Conservation (phyloP, 2,888 invertebrate species). For the Pachymerium ferrugineum region DNA sequence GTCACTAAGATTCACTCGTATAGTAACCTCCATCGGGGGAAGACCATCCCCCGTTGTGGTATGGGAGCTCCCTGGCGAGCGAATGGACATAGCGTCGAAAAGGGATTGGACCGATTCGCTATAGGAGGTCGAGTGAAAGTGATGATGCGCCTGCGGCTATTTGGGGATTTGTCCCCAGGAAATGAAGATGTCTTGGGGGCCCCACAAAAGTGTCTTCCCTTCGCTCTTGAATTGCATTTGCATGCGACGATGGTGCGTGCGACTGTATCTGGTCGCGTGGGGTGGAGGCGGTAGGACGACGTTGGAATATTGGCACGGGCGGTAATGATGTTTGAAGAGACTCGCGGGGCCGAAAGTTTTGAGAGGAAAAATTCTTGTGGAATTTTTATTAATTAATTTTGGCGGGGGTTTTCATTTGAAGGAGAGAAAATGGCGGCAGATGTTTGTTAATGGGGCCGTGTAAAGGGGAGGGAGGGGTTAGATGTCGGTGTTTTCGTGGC, state of each 20-base stretch:
- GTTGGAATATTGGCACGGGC: not conserved
- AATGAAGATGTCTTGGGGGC: slow-evolving; percentile 4
- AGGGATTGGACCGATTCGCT: not conserved
- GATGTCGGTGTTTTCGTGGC: not conserved
- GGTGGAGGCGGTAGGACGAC: too few species aligned
- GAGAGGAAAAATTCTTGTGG: too few species aligned
- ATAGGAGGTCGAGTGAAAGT: not conserved
- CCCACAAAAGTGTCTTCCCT: not conserved
- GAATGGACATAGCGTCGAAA: not conserved
- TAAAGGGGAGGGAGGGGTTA: too few species aligned
- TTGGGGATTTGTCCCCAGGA: slow-evolving; percentile 2
- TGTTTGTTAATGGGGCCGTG: too few species aligned
- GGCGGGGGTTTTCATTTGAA: too few species aligned
- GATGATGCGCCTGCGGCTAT: slow-evolving; percentile 4
- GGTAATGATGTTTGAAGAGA: too few species aligned
- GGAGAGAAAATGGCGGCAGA: too few species aligned
- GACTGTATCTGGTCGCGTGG: not conserved
- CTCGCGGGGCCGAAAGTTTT: too few species aligned
- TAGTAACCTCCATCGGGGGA: too few species aligned
- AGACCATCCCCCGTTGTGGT: too few species aligned
- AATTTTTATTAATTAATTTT: too few species aligned
- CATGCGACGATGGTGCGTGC: not conserved
- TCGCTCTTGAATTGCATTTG: not conserved
- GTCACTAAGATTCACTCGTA: too few species aligned
- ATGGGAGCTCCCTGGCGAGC: not conserved